phyloP scores from a whole-genome alignment of 2,113 vertebrate species.

The Sterrhoptilus dennistouni region DNA sequence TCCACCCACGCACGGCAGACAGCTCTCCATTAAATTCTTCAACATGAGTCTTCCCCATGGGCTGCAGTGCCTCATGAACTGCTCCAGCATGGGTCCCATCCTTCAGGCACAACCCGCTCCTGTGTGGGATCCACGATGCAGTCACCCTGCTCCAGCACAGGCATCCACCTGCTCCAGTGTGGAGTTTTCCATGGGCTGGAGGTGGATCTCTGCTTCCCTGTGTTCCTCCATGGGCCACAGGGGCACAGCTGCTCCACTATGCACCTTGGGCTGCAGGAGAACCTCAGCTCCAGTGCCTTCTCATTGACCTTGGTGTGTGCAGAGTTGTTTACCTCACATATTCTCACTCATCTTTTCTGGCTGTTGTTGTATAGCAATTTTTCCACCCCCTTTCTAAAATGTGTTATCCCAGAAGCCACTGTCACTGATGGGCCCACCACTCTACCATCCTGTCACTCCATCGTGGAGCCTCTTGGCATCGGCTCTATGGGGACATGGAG shows the following conservation, averaged over 20 bases:
- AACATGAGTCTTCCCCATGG: background rate
- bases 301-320: background rate
- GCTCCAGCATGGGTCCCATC: no score
- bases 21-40: background rate
- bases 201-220: background rate
- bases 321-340: background rate
- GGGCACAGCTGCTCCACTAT: background rate
- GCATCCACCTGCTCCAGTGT: background rate
- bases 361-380: background rate
- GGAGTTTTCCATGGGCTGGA: background rate
- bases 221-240: background rate
- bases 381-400: background rate
- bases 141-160: background rate
- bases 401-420: background rate
- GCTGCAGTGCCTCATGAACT: background rate
- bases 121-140: no score
- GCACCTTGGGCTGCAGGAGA: rapidly evolving
- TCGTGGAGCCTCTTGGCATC: background rate
- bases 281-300: background rate
- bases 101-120: background rate
- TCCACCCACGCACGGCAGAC: background rate
- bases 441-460: background rate
- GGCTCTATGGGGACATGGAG: background rate
- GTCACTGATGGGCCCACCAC: no score
- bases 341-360: background rate